Evolutionary conservation across 64 coral and sea anemone genomes (phyloP).

Genomic region (Anthopleura sola): DNA sequence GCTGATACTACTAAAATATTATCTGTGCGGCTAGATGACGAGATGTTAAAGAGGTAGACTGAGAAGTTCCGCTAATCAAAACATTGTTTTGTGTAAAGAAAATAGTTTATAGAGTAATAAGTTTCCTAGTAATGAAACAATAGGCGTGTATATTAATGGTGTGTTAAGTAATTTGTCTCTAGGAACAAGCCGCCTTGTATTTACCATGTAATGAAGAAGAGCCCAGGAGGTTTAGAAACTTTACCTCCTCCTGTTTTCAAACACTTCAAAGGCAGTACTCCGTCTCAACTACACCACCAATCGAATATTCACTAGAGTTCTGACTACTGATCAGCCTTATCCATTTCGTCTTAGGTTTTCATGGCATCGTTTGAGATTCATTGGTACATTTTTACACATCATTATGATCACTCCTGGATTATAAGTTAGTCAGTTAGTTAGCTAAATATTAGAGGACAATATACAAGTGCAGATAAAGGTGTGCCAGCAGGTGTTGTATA

Average conservation of each 20-base stretch:
- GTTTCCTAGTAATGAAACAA: neutral
- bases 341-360: too few species aligned
- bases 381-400: too few species aligned
- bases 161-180: neutral
- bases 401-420: too few species aligned
- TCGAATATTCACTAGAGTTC: neutral
- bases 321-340: too few species aligned
- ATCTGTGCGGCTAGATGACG: neutral
- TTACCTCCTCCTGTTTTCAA: neutral
- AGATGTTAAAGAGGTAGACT: neutral
- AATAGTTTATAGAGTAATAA: neutral
- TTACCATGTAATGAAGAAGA: neutral
- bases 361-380: too few species aligned
- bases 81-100: neutral
- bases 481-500: too few species aligned
- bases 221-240: neutral
- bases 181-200: constrained; percentile 3
- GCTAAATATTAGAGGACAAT: too few species aligned
- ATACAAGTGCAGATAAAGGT: too few species aligned
- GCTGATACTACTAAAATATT: neutral
- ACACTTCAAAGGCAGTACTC: neutral
- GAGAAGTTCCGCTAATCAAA: neutral
- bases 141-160: neutral
- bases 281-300: neutral
- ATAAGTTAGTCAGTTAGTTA: too few species aligned